phyloP scores from a whole-genome alignment of 2,888 invertebrate species.

The Tenthredo mesomela region DNA sequence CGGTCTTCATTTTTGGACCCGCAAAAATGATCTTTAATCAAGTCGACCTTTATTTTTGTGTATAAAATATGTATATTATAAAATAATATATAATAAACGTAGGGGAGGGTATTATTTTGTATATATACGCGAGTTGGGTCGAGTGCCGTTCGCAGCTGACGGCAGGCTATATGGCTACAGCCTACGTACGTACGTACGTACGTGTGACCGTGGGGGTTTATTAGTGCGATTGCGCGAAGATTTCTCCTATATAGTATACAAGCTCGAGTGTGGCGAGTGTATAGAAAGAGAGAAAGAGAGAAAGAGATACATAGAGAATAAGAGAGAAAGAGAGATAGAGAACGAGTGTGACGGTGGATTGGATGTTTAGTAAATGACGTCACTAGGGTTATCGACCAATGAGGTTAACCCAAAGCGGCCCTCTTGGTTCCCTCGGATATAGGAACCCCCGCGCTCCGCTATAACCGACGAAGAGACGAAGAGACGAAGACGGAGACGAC shows the following conservation, averaged over 20 bases:
- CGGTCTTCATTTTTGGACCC: too few relatives aligned
- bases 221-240: slow-evolving; percentile 19
- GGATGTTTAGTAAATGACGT: slow-evolving; percentile 69
- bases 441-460: neutral
- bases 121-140: neutral
- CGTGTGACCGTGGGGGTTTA: neutral
- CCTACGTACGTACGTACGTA: neutral
- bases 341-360: slow-evolving; percentile 56
- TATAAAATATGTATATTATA: too few relatives aligned
- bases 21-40: too few relatives aligned
- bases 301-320: too few relatives aligned
- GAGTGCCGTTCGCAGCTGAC: slow-evolving; percentile 28
- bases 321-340: neutral
- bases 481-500: slow-evolving; percentile 57
- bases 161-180: neutral
- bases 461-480: too few relatives aligned
- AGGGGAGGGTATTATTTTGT: too few relatives aligned
- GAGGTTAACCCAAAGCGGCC: slow-evolving; percentile 50
- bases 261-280: neutral
- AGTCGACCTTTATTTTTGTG: too few relatives aligned
- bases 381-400: slow-evolving; percentile 71
- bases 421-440: slow-evolving; percentile 53
- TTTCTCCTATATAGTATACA: too few relatives aligned
- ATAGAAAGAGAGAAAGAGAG: too few relatives aligned
- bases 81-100: too few relatives aligned